These are phyloP conservation scores for Nyctalus aviator DNA, from an alignment of 2,797 vertebrate species.

Conservation along the genomic window DNA sequence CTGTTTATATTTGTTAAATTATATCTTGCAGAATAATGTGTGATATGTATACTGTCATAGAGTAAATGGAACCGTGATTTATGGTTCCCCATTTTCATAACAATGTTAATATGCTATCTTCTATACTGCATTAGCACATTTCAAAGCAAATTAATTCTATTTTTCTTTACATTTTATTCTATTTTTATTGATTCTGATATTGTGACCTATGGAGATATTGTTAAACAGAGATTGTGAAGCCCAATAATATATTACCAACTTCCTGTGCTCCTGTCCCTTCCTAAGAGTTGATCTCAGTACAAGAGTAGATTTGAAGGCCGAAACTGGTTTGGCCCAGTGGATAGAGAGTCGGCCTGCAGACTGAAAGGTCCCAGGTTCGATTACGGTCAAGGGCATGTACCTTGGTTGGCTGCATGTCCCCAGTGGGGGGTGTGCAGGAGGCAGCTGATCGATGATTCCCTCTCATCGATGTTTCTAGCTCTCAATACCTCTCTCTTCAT, in stretches of 20 bases:
- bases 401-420: too few species aligned
- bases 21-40: not conserved
- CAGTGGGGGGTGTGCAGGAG: too few species aligned
- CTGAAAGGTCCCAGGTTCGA: too few species aligned
- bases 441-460: too few species aligned
- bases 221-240: not conserved
- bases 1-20: not conserved
- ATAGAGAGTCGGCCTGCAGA: too few species aligned
- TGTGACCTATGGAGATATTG: not conserved
- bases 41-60: not conserved
- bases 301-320: not conserved
- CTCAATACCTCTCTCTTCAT: too few species aligned
- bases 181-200: not conserved
- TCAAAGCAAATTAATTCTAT: slow-evolving; percentile 25
- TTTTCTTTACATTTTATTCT: not conserved
- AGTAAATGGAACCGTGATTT: slow-evolving; percentile 22
- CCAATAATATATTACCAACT: not conserved
- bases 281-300: not conserved
- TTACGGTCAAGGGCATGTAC: too few species aligned
- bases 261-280: accelerated
- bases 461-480: too few species aligned
- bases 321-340: too few species aligned
- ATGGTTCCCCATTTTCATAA: not conserved
- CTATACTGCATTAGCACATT: not conserved
- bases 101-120: slow-evolving; percentile 23